Evolutionary conservation across 2,113 vertebrate species (phyloP).

Genomic region (Accipiter virgatus): DNA sequence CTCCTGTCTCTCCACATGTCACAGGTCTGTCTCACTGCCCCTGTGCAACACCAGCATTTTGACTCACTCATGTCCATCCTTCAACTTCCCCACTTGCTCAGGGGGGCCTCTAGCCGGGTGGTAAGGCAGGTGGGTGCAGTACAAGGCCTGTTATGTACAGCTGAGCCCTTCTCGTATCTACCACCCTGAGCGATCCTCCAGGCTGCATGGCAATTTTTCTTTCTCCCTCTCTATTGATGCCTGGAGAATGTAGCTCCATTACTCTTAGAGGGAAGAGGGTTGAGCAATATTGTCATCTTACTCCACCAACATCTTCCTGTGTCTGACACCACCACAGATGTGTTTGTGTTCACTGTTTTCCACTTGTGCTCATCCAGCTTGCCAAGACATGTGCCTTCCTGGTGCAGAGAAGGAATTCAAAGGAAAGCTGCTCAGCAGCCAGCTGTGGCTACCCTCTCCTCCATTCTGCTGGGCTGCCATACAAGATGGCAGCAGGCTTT

Average conservation of each 20-base stretch:
- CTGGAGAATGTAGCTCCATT: not conserved
- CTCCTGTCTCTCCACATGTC: not conserved
- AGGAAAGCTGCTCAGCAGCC: not conserved
- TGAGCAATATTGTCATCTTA: not conserved
- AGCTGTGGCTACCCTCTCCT: slow-evolving; percentile 1
- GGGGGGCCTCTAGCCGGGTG: not conserved
- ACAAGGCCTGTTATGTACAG: not conserved
- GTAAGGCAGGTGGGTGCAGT: not conserved
- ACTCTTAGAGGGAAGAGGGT: not conserved
- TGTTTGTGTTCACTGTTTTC: slow-evolving; percentile 35
- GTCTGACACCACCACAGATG: slow-evolving; percentile 12
- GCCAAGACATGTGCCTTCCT: slow-evolving; percentile 14
- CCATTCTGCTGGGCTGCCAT: not conserved
- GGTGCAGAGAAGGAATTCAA: not conserved
- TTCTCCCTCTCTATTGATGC: not conserved
- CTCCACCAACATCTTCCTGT: not conserved
- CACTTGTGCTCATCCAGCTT: not conserved
- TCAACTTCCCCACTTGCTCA: not conserved
- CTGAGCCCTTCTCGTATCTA: not conserved
- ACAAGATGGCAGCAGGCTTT: not conserved
- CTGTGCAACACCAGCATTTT: not conserved
- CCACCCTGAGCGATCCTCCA: not conserved
- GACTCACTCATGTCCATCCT: not conserved
- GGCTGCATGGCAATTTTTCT: not conserved
- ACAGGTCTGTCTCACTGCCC: not conserved